A percentile compares a stretch with the other conserved stretches of the same genome.
Conservation (phyloP, 1,140 invertebrate genomes). For the fruit fly (Drosophila melanogaster) region Release_6_plus_ISO1_MT NT_033777.3:27958501-27959000, state of each 20-base stretch:
- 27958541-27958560: background rate
- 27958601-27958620: conserved; percentile 9
- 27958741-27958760: conserved; percentile 66
- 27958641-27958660: conserved; percentile 13
- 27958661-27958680: conserved; percentile 44
- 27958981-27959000: conserved; percentile 39
- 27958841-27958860: conserved; percentile 59
- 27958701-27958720: conserved; percentile 53
- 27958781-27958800: conserved; percentile 50
- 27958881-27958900: conserved; percentile 62
- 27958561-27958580: background rate
- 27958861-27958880: conserved; percentile 58
- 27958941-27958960: background rate
- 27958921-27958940: conserved; percentile 44
- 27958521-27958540: conserved; percentile 2
- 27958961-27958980: conserved; percentile 33
- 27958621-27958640: background rate
- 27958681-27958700: conserved; percentile 49
- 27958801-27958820: conserved; percentile 65
- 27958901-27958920: conserved; percentile 61
- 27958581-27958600: background rate
- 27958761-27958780: conserved; percentile 65
- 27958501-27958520: conserved; percentile 63
- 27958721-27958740: conserved; percentile 55
- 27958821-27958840: conserved; percentile 61